Base-by-base conservation (phyloP, 1,140 invertebrate genomes). In the Ostrea denselamellosa region DNA sequence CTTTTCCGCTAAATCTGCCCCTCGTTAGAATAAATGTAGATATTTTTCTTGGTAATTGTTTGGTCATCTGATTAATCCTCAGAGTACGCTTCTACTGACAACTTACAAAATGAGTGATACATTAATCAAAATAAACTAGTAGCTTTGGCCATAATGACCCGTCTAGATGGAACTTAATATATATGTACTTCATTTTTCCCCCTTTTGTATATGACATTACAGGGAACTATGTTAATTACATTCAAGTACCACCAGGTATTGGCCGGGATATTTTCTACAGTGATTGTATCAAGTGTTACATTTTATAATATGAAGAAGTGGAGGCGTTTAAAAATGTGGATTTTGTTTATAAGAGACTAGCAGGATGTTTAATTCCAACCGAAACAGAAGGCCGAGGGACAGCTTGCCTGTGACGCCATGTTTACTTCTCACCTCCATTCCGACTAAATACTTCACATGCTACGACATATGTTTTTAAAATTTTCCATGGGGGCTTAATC, bases 401-500 rank as follows among this genome's bases (percentile, higher is more conserved):
- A 77, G 68, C 25, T 34, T 77, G 68, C 14, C 25, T 77, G 68
- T 77, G 68, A 77, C 68, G 68, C 22, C 22, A 28, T 71, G 68
- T 77, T 77, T 77, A 77, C 9, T 77, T 14, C 68, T 77, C 68
- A 77, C 68, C 68, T 34, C 68, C 10, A 77, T 77, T 77, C 68
- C 68, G 68, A 77, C 68, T 77, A 77, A 77, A 77, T 77, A 77
- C 68, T 77, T 77, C 68, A 34, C 68, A 77, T 34, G 68, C 68
- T 77, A 77, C 68, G 68, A 77, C 68, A 77, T 77, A 77, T 77
- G 68, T 77, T 77, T 77, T 77, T 77, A 77, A 77, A 77, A 77
- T 77, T 77, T 77, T 77, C 68, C 68, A 77, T 77, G 12, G 68
- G 68, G 25, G 68, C 68, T 77, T 77, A 77, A 77, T 77, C 68